Percentiles rank a stretch among this genome's conserved stretches.
These are phyloP conservation scores for Sakesphorus luctuosus DNA, from an alignment of 2,113 vertebrate species.

Conservation along the genomic window DNA sequence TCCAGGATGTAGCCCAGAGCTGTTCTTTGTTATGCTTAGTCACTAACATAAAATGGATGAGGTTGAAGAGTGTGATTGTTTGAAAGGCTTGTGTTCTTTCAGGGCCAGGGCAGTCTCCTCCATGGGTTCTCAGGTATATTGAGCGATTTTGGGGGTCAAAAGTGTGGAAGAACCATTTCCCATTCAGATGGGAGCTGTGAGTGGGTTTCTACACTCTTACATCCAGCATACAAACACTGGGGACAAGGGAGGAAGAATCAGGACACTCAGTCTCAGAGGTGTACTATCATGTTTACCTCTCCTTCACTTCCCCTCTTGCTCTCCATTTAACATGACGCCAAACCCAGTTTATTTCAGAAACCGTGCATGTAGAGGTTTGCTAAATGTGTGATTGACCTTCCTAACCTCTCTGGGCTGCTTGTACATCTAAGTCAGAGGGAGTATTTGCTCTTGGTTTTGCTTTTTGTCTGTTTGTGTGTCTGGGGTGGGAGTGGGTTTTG, in stretches of 20 bases:
- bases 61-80: not conserved
- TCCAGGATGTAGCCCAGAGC: not conserved
- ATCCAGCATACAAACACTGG: not conserved
- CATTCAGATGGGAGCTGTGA: not conserved
- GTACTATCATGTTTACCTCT: not conserved
- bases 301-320: not conserved
- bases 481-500: not conserved
- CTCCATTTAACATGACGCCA: not conserved
- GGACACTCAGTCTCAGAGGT: not conserved
- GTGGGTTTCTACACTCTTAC: not conserved
- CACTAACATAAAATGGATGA: fast-evolving
- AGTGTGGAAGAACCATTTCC: not conserved
- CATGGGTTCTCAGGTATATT: not conserved
- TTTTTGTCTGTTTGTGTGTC: not conserved
- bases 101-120: not conserved
- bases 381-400: not conserved
- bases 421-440: not conserved
- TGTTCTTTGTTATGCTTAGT: not conserved
- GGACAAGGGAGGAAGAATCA: not conserved
- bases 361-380: not conserved
- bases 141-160: not conserved
- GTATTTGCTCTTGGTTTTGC: not conserved
- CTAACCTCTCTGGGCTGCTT: not conserved
- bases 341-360: not conserved
- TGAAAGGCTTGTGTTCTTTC: not conserved